Conservation (phyloP, 2,113 vertebrate genomes). For the Atlantisia rogersi region DNA sequence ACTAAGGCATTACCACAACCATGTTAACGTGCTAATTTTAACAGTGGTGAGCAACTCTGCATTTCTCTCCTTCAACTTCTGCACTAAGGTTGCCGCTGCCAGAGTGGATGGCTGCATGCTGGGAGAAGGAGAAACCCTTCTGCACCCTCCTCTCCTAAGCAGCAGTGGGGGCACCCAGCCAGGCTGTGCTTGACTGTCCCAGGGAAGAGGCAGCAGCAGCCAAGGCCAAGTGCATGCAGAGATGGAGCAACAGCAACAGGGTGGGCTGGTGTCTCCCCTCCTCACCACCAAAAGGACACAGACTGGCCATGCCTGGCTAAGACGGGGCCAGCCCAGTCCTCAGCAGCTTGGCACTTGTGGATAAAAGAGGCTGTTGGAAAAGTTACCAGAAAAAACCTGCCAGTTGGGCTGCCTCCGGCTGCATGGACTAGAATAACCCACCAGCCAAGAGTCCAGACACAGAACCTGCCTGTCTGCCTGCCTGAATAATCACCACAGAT, state of each 20-base stretch:
- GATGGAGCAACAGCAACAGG: fast-evolving
- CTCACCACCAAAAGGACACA: background rate
- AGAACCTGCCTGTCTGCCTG: background rate
- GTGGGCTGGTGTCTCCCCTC: background rate
- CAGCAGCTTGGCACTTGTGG: background rate
- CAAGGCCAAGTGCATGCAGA: background rate
- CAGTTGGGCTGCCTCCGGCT: slow-evolving; percentile 17
- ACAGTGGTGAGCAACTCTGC: background rate
- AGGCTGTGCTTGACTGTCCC: background rate
- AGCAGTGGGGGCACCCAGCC: background rate
- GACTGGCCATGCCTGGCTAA: background rate
- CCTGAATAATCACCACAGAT: background rate
- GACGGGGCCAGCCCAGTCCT: background rate
- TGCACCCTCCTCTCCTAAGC: no score
- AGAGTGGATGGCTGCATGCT: background rate
- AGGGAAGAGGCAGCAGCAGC: background rate
- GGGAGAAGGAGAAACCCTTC: background rate
- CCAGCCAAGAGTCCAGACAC: background rate
- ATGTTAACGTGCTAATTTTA: fast-evolving
- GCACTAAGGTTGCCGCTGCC: background rate
- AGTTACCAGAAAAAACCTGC: background rate
- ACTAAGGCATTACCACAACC: background rate
- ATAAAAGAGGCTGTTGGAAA: background rate
- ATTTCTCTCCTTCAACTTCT: background rate
- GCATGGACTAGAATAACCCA: background rate